Evolutionary conservation across 2,113 vertebrate species (phyloP), one percentile per base, ranked within the genome.

Genomic region (Canis aureus): DNA sequence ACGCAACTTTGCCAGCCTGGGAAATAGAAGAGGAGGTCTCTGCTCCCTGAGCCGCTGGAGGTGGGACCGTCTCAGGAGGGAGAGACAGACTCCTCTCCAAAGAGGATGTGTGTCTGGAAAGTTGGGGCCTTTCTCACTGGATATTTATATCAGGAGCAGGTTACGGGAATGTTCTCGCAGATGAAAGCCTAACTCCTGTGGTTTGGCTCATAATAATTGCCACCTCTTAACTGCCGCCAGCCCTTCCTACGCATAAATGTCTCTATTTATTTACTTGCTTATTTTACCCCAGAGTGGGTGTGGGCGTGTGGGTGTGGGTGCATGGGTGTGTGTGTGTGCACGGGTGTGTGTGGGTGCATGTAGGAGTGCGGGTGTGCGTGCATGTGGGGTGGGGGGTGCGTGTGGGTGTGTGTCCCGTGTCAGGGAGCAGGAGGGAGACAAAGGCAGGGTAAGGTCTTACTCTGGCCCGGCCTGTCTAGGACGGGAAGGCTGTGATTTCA

Each of bases 401-500:
- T 1, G 17, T 7, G 25, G 13, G 51, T 35, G 35, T 4, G 12
- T 2, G 29, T 19, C 12, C 11, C 89, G 88, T 29, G 92, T 96
- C 81, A 23, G 43, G 95, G 98, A 98, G 98, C 98, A 98, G 97
- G 98, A 76, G 2, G 69, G 91, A 98, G 98, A 99, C 99, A 99
- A 99, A 99, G 99, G 98, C 98, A 96, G 98, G 98, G 96, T 98
- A 99, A 99, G 98, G 98, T 99, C 99, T 99, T 98, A 99, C 99
- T 99, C 99, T 98, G 60, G 73, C 38, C 5, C 74, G 96, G 16
- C 27, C 99, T 97, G 91, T 97, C 99, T 96, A 94, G 99, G 98
- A 95, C 97, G 97, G 98, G 98, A 98, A 99, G 99, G 99, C 86
- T 97, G 98, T 99, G 99, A 99, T 99, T 99, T 99, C 99, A 99